Base-by-base conservation (phyloP, 2,888 invertebrate genomes). In the Hirtodrosophila histrioides region DNA sequence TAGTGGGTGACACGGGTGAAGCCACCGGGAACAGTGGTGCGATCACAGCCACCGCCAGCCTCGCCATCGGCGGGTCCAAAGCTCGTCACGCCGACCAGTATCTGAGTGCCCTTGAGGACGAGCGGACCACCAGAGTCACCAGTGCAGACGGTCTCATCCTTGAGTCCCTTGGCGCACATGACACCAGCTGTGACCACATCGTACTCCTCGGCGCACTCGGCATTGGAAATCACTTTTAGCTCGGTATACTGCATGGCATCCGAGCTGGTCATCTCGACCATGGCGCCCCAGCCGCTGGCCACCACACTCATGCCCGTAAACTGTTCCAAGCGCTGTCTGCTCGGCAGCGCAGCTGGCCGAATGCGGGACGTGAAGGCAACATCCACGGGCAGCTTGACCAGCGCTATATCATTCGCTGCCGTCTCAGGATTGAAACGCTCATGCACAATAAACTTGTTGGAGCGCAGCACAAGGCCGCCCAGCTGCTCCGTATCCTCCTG, bases 111-210 rank as follows among this genome's bases (percentile, higher is more conserved):
- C 45, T 89, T 89, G 0, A 91, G 64, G 0, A 92, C 91, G 7
- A 92, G 65, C 0, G 92, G 92, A 1, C 92, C 92, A 24, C 92
- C 92, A 0, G 92, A 92, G 63, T 92, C 92, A 0, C 92, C 92
- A 0, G 89, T 87, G 62, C 92, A 92, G 3, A 91, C 91, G 0
- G 91, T 91, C 67, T 91, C 89, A 37, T 88, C 83, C 49, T 88
- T 77, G 6, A 90, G 63, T 2, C 92, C 92, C 56, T 89, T 89
- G 37, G 92, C 92, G 49, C 92, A 92, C 37, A 92, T 68, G 1
- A 90, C 86, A 0, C 90, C 89, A 1, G 83, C 69, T 0, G 88
- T 88, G 17, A 92, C 86, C 11, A 92, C 89, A 70, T 90, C 89
- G 56, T 89, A 92, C 24, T 89, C 86, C 56, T 81, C 79, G 2